Conservation (phyloP, 2,888 invertebrate genomes). For the Synergus itoensis region DNA sequence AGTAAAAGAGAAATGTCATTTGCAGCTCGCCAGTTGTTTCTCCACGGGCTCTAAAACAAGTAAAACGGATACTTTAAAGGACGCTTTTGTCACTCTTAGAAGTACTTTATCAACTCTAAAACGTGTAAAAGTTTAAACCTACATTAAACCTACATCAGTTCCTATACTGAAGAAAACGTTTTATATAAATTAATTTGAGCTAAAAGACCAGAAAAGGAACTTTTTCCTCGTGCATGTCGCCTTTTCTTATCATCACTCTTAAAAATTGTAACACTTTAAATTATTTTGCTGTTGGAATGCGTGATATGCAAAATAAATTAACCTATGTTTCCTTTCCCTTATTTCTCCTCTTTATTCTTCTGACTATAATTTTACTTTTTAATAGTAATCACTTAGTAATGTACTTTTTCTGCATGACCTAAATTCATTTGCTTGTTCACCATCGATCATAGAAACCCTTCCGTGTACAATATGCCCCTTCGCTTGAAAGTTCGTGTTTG, state of each 20-base stretch:
- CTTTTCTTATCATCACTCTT: neutral
- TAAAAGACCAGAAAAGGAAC: neutral
- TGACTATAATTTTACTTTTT: slow-evolving; percentile 21
- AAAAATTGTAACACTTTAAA: neutral
- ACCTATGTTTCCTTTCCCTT: neutral
- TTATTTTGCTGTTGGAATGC: neutral
- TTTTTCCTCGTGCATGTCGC: neutral
- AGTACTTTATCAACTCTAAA: neutral
- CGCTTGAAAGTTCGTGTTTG: slow-evolving; percentile 23
- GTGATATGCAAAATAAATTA: slow-evolving; percentile 19
- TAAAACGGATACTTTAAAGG: neutral
- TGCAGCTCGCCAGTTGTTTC: neutral
- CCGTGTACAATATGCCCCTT: slow-evolving; percentile 6
- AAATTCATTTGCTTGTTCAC: slow-evolving; percentile 34
- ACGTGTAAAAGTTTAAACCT: neutral
- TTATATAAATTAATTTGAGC: neutral
- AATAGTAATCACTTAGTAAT: slow-evolving; percentile 32
- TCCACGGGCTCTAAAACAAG: neutral
- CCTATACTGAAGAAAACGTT: neutral
- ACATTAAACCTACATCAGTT: neutral
- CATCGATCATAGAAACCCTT: slow-evolving; percentile 31
- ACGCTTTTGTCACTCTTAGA: slow-evolving; percentile 6
- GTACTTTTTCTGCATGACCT: slow-evolving; percentile 34
- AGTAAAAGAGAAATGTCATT: neutral
- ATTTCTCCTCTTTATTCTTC: neutral